Evolutionary conservation across 2,113 vertebrate genomes (phyloP), one percentile per base, ranked within the genome.

Genomic region (Oostethus manadensis): DNA sequence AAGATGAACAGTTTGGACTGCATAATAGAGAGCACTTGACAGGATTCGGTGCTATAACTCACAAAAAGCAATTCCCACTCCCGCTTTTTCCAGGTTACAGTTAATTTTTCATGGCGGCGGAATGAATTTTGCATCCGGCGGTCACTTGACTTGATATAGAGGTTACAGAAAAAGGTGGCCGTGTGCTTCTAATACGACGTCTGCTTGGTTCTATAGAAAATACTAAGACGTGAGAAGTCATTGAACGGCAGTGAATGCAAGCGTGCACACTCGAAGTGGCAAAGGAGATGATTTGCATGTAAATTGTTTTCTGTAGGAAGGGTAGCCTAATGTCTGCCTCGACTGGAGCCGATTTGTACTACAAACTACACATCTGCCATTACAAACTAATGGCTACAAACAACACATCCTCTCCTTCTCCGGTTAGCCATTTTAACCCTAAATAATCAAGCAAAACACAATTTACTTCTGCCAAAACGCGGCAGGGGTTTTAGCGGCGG

Each of bases 241-340:
- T 79, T 83, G 85, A 88, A 86, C 70, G 82, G 29, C 76, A 73
- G 80, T 75, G 74, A 86, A 87, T 87, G 81, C 86, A 89, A 76
- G 86, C 84, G 73, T 79, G 68, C 64, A n/a, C 3, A 64, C 66
- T 22, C 64, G 70, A 84, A 86, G 70, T 85, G 82, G 75, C 68
- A 85, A 71, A 82, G 78, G 74, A 71, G 68, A 88, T 89, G 86
- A 90, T 91, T 90, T 89, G 85, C 88, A 91, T 90, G 88, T 81
- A 90, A 91, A 91, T 89, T 88, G 83, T 87, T 87, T 84, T 88
- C 73, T 81, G 33, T 21, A 38, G 53, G 33, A 20, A 18, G 17
- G 48, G n/a, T n/a, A n/a, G n/a, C n/a, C n/a, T n/a, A n/a, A n/a
- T n/a, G n/a, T n/a, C n/a, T 42, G 38, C 38, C 64, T 70, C 46